Evolutionary conservation across 2,797 vertebrate species (phyloP).

Genomic region (Telmatherina bonti): DNA sequence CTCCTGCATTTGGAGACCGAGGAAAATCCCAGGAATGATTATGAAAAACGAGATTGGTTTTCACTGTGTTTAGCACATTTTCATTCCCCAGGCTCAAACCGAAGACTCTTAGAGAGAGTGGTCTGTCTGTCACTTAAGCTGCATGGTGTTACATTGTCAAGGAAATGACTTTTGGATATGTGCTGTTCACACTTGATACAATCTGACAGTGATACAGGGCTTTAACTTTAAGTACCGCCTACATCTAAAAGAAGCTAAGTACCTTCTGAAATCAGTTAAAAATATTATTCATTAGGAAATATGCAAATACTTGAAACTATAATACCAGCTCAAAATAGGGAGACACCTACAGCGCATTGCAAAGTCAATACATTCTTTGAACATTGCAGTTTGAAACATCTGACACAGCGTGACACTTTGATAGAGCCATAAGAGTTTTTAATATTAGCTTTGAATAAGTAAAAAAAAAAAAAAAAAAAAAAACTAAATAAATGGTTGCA

Average conservation of each 20-base stretch:
- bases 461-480: too few relatives aligned
- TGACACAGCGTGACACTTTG: too few relatives aligned
- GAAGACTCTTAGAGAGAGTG: conserved; percentile 67
- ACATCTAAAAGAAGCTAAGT: conserved; percentile 40
- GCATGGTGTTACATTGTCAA: conserved; percentile 71
- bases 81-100: conserved; percentile 66
- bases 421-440: too few relatives aligned
- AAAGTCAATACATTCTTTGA: too few relatives aligned
- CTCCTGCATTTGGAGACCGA: conserved; percentile 71
- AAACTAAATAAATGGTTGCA: too few relatives aligned
- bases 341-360: too few relatives aligned
- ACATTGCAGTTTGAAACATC: too few relatives aligned
- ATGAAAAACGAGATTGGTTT: conserved; percentile 79
- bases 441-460: too few relatives aligned
- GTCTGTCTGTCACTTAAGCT: conserved; percentile 72
- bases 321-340: too few relatives aligned
- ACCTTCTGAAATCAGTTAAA: conserved; percentile 25
- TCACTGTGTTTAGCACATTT: conserved; percentile 79
- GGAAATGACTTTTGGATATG: conserved; percentile 70
- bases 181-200: conserved; percentile 62
- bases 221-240: conserved; percentile 44
- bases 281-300: not conserved
- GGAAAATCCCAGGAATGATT: conserved; percentile 79
- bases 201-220: conserved; percentile 68
- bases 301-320: too few relatives aligned